Percentiles rank a stretch among this genome's conserved stretches.
Evolutionary conservation across 2,797 vertebrate genomes (phyloP).

Genomic region (Smutsia temminckii): DNA sequence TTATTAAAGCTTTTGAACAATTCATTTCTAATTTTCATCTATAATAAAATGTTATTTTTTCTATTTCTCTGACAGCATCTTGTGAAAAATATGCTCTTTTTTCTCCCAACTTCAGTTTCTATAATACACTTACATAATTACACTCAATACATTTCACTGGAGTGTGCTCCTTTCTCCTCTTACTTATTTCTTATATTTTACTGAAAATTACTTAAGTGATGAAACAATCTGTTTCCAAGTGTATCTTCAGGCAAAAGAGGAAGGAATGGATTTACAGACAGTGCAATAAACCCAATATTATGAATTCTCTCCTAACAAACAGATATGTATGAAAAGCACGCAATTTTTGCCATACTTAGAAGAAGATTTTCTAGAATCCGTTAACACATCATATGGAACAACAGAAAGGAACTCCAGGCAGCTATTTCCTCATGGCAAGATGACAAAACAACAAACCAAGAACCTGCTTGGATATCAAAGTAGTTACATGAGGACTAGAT

Average conservation of each 20-base stretch:
- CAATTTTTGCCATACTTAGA: conserved; percentile 56
- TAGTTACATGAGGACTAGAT: neutral
- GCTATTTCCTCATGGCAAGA: conserved; percentile 27
- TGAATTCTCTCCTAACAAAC: conserved; percentile 49
- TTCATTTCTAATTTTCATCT: conserved; percentile 15
- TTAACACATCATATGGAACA: conserved; percentile 36
- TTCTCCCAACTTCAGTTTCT: conserved; percentile 30
- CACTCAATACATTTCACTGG: conserved; percentile 32
- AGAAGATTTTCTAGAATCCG: conserved; percentile 47
- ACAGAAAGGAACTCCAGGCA: conserved; percentile 53
- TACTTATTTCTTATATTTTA: conserved; percentile 72
- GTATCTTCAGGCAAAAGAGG: conserved; percentile 56
- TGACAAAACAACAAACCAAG: conserved; percentile 40
- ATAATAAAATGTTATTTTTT: conserved; percentile 47
- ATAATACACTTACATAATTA: conserved; percentile 50
- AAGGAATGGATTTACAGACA: conserved; percentile 31
- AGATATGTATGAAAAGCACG: conserved; percentile 54
- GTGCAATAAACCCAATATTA: conserved; percentile 47
- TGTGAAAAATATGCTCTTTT: conserved; percentile 30
- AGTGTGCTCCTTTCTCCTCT: conserved; percentile 51
- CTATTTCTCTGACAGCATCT: conserved; percentile 49
- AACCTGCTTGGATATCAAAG: conserved; percentile 11
- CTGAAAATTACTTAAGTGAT: conserved; percentile 63
- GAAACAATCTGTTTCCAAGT: conserved; percentile 61
- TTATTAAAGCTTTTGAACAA: conserved; percentile 25